phyloP scores from a whole-genome alignment of 2,888 invertebrate genomes.

The Germaria angustata region DNA sequence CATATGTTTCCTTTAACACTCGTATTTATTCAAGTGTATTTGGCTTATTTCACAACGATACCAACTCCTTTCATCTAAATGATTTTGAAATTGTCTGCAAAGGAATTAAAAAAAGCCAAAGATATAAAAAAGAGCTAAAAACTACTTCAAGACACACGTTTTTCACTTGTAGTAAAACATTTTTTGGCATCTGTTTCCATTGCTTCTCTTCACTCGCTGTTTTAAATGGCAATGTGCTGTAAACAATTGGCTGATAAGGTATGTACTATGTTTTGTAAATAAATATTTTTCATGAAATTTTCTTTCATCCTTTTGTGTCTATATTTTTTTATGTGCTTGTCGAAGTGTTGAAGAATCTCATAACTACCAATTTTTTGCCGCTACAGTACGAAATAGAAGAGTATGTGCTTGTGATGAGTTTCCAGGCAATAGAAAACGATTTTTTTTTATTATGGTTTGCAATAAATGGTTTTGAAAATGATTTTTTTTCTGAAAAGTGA shows the following conservation, averaged over 20 bases:
- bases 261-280: constrained; percentile 52
- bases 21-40: constrained; percentile 28
- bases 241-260: constrained; percentile 67
- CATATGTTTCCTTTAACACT: no score
- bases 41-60: constrained; percentile 32
- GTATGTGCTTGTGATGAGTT: constrained; percentile 1
- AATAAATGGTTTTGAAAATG: neutral
- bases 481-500: no score
- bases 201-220: neutral
- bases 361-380: constrained; percentile 12
- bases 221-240: constrained; percentile 55
- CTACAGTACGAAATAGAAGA: neutral
- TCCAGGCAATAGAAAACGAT: neutral
- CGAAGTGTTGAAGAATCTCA: constrained; percentile 51
- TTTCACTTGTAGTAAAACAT: neutral
- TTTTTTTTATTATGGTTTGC: neutral
- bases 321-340: constrained; percentile 14
- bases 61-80: constrained; percentile 39
- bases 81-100: constrained; percentile 53
- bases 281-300: constrained; percentile 40
- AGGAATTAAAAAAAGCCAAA: neutral
- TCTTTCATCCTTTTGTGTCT: constrained; percentile 18
- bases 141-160: constrained; percentile 28
- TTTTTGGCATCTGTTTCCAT: constrained; percentile 24
- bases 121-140: neutral